Evolutionary conservation across 2,888 invertebrate genomes (phyloP), one percentile per base, ranked within the genome.

Genomic region (Metacarcinus magister): DNA sequence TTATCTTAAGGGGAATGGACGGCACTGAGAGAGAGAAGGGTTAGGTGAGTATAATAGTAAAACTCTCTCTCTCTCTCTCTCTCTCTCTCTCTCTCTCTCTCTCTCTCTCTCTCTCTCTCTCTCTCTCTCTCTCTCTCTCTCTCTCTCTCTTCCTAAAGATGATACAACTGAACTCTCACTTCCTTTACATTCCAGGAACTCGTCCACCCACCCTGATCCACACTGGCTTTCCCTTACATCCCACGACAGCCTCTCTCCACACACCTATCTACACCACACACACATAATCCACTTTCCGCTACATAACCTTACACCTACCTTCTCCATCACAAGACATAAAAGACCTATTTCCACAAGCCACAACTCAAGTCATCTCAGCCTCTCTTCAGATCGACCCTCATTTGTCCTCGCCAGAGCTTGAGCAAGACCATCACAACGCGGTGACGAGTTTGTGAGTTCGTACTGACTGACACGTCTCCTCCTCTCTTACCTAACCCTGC

Each of bases 61-160:
- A n/a, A 23, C 19, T 67, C 1, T 16, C 10, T 10, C 16, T 67
- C 67, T n/a, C 5, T n/a, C 67, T 67, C 67, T 67, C 67, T 67
- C 67, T 67, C 23, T 23, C 23, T 23, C 60, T 60, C 60, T 60
- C 60, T 60, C 19, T 60, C 60, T 60, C 60, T 60, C 19, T 46
- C 46, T 60, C 60, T 60, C 60, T 60, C 16, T 67, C 67, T 67
- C 67, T n/a, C n/a, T n/a, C 67, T 67, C 67, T 67, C 67, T 67
- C 67, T 67, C 67, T 67, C 67, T 67, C 67, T 67, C 67, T 67
- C 67, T 67, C n/a, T 54, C n/a, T 67, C 67, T 67, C 67, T 67
- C 67, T 67, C 67, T 67, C 67, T 67, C 67, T 67, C 67, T 67
- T 23, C 5, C 67, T 67, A 19, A 67, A 23, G 67, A 67, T 67